Evolutionary conservation across 2,113 vertebrate species (phyloP), one percentile per base, ranked within the genome.

Genomic region (Micromys minutus): DNA sequence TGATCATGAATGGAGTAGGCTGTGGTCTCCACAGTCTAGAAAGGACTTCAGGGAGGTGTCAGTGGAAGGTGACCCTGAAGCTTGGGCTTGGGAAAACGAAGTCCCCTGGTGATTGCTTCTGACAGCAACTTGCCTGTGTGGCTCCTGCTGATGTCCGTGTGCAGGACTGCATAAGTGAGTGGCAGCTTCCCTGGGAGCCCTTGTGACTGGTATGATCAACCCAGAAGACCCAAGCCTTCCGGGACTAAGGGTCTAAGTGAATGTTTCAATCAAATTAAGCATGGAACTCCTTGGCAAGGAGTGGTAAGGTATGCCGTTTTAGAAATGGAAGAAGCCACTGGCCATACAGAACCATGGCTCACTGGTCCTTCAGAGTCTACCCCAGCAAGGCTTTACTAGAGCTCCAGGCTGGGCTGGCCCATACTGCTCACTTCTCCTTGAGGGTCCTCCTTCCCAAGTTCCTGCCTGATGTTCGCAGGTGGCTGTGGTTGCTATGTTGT

Each of bases 341-440:
- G 31, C 21, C 45, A 72, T 22, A 45, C 26, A n/a, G 39, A 61
- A 31, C 31, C 5, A 5, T 22, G 50, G 15, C 67, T 71, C 3
- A 0, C 36, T 17, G 29, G 26, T 39, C 17, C 36, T 29, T 19
- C 0, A 4, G 4, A n/a, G 47, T 22, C 15, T 59, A 29, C n/a
- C 12, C 11, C 0, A 10, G 26, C 47, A 61, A 29, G 67, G 15
- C 5, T 26, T 3, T 13, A 5, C 50, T n/a, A 0, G 0, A 47
- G 19, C 57, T 57, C 21, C n/a, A 3, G 31, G 83, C 29, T 34
- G 29, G 3, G 31, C 67, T 34, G 9, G 42, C 9, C 3, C 1
- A 29, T 50, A 4, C 15, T 11, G 17, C 39, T 59, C 7, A 2
- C 19, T 36, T 34, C 8, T 67, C 52, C 15, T 36, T 16, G 50